Evolutionary conservation across 2,888 invertebrate species (phyloP).

Genomic region (Drosophila lacicola): DNA sequence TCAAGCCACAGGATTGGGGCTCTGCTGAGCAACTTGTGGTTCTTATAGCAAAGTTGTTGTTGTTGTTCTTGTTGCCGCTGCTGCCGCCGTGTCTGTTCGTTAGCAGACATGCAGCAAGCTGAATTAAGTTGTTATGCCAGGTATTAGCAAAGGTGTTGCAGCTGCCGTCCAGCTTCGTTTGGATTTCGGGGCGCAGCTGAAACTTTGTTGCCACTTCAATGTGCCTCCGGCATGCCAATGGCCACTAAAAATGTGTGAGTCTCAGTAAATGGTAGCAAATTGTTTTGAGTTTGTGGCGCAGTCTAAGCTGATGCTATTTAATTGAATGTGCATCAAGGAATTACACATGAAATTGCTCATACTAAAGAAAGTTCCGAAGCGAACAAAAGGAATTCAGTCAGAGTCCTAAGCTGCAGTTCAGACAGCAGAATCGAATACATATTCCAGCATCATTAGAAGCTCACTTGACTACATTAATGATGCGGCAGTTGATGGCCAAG

Average conservation of each 20-base stretch:
- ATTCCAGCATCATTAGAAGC: conserved; percentile 51
- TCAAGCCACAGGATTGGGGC: conserved; percentile 18
- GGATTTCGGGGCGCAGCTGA: conserved; percentile 44
- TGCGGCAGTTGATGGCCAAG: conserved; percentile 57
- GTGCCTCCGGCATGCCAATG: conserved; percentile 48
- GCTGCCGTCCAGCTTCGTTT: conserved; percentile 38
- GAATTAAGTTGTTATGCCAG: conserved; percentile 77
- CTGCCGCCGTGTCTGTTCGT: conserved; percentile 54
- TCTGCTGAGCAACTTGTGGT: conserved; percentile 26
- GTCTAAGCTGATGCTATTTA: conserved; percentile 6
- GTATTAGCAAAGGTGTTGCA: conserved; percentile 76
- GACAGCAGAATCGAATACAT: conserved; percentile 22
- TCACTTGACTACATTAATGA: conserved; percentile 58
- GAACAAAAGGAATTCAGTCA: conserved; percentile 3
- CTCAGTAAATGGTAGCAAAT: conserved; percentile 36
- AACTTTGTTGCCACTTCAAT: conserved; percentile 23
- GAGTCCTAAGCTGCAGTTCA: conserved; percentile 4
- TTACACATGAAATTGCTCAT: conserved; percentile 1
- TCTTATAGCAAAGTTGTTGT: conserved; percentile 4
- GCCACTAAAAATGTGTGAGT: conserved; percentile 25
- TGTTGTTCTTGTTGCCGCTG: conserved; percentile 13
- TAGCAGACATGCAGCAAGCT: conserved; percentile 55
- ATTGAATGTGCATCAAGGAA: conserved; percentile 28
- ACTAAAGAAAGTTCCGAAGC: neutral
- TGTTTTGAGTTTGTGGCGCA: neutral